phyloP scores from a whole-genome alignment of 1,140 invertebrate genomes.

The Mylabris phalerata region DNA sequence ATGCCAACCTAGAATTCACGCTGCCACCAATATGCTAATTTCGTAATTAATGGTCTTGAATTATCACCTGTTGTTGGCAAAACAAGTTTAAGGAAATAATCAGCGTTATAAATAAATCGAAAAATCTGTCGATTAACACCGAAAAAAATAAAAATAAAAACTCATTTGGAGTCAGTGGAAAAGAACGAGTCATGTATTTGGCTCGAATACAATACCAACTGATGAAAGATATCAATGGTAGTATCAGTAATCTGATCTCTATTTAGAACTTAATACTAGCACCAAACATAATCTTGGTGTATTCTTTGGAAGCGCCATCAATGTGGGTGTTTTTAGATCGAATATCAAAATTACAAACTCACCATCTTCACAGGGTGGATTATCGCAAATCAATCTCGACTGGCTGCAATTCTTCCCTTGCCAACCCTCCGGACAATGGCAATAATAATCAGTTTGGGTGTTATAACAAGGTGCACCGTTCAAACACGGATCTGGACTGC shows the following conservation, averaged over 20 bases:
- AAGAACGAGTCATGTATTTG: conserved; percentile 8
- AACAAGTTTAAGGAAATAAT: conserved; percentile 12
- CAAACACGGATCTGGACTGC: conserved; percentile 72
- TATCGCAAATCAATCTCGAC: conserved; percentile 50
- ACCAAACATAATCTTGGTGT: background rate
- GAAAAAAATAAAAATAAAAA: too few relatives aligned
- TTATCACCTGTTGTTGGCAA: conserved; percentile 4
- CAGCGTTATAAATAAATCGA: too few relatives aligned
- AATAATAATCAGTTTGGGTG: conserved; percentile 80
- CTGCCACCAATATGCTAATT: conserved; percentile 7
- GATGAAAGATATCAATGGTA: conserved; percentile 15
- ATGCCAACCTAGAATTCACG: too few relatives aligned
- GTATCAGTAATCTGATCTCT: conserved; percentile 14
- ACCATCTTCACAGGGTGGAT: conserved; percentile 52
- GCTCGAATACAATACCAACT: conserved; percentile 12
- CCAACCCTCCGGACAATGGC: conserved; percentile 80
- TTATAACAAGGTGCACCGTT: conserved; percentile 77
- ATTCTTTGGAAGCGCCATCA: background rate
- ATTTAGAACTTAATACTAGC: conserved; percentile 13
- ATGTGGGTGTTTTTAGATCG: background rate
- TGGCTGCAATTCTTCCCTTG: conserved; percentile 86
- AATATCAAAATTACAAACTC: conserved; percentile 16
- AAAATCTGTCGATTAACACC: too few relatives aligned
- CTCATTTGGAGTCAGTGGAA: too few relatives aligned
- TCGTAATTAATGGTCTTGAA: conserved; percentile 12